Evolutionary conservation across 2,888 invertebrate species (phyloP), one percentile per base, ranked within the genome.

Genomic region (Volucella bombylans): DNA sequence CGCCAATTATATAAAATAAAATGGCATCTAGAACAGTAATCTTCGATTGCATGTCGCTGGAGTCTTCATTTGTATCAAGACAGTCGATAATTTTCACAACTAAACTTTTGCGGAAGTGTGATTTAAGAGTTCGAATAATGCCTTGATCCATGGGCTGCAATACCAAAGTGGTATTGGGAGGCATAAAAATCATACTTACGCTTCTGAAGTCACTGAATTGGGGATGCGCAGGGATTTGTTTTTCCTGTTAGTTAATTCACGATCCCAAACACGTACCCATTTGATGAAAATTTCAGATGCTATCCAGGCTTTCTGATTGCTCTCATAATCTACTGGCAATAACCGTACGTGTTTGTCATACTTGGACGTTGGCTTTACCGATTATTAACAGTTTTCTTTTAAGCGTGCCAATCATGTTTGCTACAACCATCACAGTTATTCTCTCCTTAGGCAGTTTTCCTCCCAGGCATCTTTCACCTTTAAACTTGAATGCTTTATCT

Each of bases 21-120:
- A 65, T 41, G 52, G 65, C 41, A 52, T 65, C 65, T 39, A 39
- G 50, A 50, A 65, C 49, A 31, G 65, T 65, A 38, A 65, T 65
- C 41, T 61, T 61, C 45, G 2, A 2, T 18, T 1, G 45, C 6
- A 43, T 59, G 59, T 15, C 55, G n/a, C 39, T 47, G 23, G 47
- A 47, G 64, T 47, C 62, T 49, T 62, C 41, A 62, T 31, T 62
- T 31, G 49, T 64, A 50, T 38, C 15, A 47, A 31, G 31, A 50
- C 9, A 49, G 12, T 59, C 43, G 43, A 45, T 61, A 4, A 50
- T 15, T 62, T 64, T 38, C 10, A 64, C 39, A 38, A 49, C 38
- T 15, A 65, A 50, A 52, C 23, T 65, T 65, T 50, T 65, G 39
- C 41, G 52, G 18, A 65, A 52, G 52, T 50, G 65, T 52, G 65